Base-by-base conservation (phyloP, 2,797 vertebrate species). In the Epinephelus malabaricus region DNA sequence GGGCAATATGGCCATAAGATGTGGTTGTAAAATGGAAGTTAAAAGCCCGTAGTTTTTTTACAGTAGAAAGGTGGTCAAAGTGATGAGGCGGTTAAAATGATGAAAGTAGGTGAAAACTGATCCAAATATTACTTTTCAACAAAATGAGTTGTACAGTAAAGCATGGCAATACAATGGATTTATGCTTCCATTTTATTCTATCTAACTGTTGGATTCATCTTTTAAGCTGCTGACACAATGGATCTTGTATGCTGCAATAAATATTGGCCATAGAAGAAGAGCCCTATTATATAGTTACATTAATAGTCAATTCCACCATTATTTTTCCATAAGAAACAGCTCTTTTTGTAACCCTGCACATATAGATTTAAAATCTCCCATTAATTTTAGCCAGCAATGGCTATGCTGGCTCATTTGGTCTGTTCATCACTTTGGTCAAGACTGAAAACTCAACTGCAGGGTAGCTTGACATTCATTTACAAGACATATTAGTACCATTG, bases 21-120 rank as follows among this genome's bases (percentile, higher is more conserved):
- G 40, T 34, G 71, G 72, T 46, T 59, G 84, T 85, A 79, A 89
- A 83, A 84, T 27, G 60, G 10, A 64, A 49, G 45, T 79, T 62
- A 66, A 74, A 76, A 61, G 17, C 6, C 11, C 46, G 14, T 12
- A 49, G 63, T 66, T 38, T 17, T 17, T 19, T 60, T 18, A 70
- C 38, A 72, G 40, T 63, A 18, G n/a, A 59, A 58, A 66, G 46
- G 67, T 72, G 34, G 38, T 65, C 21, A 25, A 65, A 27, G 70
- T 66, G 65, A 81, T 69, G 64, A 75, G 61, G 61, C 6, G 0
- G 11, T 70, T 45, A 73, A 71, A 25, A 23, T n/a, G 34, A 81
- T 73, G 27, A 77, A 12, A 72, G 43, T 5, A 59, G 59, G 3
- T 62, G 69, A 73, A 78, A 84, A 69, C 46, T 53, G 55, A 79